Conservation (phyloP, 2,888 invertebrate species). For the Anorthoa munda region DNA sequence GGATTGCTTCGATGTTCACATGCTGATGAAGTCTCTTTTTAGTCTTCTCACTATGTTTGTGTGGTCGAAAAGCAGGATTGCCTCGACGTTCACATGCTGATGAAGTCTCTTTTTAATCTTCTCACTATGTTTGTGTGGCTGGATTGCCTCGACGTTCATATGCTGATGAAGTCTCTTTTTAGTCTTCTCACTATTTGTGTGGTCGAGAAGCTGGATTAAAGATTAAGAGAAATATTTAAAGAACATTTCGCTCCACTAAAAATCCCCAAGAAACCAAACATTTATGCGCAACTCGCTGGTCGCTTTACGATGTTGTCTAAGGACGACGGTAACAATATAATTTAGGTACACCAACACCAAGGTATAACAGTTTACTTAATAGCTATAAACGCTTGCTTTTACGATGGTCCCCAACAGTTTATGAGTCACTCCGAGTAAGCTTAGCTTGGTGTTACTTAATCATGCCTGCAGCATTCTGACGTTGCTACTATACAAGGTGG, state of each 20-base stretch:
- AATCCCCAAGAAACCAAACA: neutral
- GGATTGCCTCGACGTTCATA: too few species aligned
- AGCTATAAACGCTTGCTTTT: constrained; percentile 54
- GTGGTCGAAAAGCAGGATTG: too few species aligned
- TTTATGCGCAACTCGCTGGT: constrained; percentile 17
- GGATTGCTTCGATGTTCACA: too few species aligned
- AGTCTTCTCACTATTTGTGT: too few species aligned
- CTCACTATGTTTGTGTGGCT: too few species aligned
- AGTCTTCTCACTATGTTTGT: too few species aligned
- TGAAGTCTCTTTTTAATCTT: too few species aligned
- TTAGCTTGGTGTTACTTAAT: constrained; percentile 39
- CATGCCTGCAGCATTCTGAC: neutral
- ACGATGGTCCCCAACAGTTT: constrained; percentile 49
- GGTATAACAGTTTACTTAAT: constrained; percentile 54
- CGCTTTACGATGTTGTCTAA: constrained; percentile 54
- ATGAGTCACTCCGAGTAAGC: constrained; percentile 26
- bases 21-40: too few species aligned
- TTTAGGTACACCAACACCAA: constrained; percentile 51
- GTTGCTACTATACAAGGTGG: neutral
- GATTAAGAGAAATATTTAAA: too few species aligned
- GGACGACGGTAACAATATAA: constrained; percentile 50
- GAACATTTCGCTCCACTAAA: neutral
- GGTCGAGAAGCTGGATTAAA: too few species aligned
- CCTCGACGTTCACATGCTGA: too few species aligned
- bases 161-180: too few species aligned